Evolutionary conservation across 2,113 vertebrate species (phyloP).

Genomic region (Gobio gobio): DNA sequence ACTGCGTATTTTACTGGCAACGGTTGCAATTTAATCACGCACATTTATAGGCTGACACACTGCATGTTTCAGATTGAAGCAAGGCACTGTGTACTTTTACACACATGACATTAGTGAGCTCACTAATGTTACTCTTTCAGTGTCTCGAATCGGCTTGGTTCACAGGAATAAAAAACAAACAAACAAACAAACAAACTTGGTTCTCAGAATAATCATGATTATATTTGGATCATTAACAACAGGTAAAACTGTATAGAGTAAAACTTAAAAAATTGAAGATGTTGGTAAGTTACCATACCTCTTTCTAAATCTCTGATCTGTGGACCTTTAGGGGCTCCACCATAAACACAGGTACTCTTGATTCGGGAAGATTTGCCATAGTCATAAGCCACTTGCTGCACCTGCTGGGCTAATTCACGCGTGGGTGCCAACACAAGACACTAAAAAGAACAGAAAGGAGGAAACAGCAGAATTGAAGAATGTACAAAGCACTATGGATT

Average conservation of each 20-base stretch:
- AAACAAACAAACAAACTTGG: background rate
- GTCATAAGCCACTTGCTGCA: conserved; percentile 93
- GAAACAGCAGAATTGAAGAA: background rate
- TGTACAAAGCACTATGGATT: background rate
- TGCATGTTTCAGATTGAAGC: no score
- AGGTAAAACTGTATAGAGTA: background rate
- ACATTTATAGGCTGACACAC: background rate
- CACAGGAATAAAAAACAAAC: background rate
- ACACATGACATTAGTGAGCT: no score
- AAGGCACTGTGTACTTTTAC: no score
- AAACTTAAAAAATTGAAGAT: background rate
- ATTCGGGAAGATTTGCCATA: conserved; percentile 96
- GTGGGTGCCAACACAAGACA: conserved; percentile 95
- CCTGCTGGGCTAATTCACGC: conserved; percentile 97
- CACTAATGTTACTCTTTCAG: no score
- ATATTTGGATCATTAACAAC: background rate
- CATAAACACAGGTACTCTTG: conserved; percentile 98
- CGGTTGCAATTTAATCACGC: no score
- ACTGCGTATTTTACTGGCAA: background rate
- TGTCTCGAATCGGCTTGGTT: no score
- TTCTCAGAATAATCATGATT: background rate
- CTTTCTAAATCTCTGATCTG: conserved; percentile 96
- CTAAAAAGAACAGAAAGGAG: conserved; percentile 65
- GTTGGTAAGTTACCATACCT: conserved; percentile 75
- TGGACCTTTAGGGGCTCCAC: conserved; percentile 97